phyloP scores from a whole-genome alignment of 2,113 vertebrate species.

The Cololabis saira region DNA sequence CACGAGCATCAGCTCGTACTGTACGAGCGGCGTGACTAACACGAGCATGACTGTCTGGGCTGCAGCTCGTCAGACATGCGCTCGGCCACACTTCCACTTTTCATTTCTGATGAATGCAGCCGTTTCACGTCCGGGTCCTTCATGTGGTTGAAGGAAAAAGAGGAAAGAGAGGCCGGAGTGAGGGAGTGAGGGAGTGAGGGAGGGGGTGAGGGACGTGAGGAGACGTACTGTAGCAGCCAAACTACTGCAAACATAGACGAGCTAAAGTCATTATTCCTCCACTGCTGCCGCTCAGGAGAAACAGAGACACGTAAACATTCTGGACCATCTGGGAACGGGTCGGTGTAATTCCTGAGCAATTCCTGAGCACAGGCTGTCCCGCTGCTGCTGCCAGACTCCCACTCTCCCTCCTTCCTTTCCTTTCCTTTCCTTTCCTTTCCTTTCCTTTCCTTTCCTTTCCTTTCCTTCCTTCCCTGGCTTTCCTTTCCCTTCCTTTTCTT shows the following conservation, averaged over 20 bases:
- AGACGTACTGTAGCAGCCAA: not conserved
- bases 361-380: constrained; percentile 49
- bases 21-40: too few relatives aligned
- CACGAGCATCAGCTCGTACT: too few relatives aligned
- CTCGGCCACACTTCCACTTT: too few relatives aligned
- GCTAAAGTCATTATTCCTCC: constrained; percentile 21
- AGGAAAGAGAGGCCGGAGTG: too few relatives aligned
- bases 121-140: too few relatives aligned
- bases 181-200: not conserved
- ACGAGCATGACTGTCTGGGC: too few relatives aligned
- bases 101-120: too few relatives aligned
- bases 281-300: constrained; percentile 28
- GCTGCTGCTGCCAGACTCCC: constrained; percentile 52
- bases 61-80: too few relatives aligned
- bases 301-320: constrained; percentile 30
- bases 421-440: not conserved
- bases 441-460: too few relatives aligned
- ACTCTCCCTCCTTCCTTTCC: not conserved
- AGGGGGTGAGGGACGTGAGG: not conserved
- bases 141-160: too few relatives aligned
- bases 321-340: constrained; percentile 32
- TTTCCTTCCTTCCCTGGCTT: too few relatives aligned
- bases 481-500: too few relatives aligned
- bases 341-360: constrained; percentile 5
- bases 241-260: constrained; percentile 21